phyloP scores from a whole-genome alignment of 1,140 invertebrate genomes.

The Drosophila arizonae region DNA sequence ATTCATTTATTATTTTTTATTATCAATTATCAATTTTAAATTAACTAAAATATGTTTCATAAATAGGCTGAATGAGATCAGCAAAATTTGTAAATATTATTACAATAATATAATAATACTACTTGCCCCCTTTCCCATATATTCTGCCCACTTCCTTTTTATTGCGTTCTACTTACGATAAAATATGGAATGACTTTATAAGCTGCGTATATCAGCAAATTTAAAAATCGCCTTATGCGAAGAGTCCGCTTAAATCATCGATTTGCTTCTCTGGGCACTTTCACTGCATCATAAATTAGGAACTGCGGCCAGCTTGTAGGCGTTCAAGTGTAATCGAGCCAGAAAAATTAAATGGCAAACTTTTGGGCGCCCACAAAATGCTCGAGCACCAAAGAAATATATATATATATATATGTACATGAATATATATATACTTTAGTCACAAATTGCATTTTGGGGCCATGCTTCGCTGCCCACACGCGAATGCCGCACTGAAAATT shows the following conservation, averaged over 20 bases:
- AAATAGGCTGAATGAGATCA: too few species aligned
- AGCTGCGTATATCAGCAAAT: background rate
- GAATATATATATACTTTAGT: slow-evolving; percentile 6
- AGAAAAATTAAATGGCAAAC: slow-evolving; percentile 48
- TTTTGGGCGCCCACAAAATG: slow-evolving; percentile 18
- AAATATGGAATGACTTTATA: background rate
- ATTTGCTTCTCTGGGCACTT: slow-evolving; percentile 27
- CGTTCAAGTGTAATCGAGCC: slow-evolving; percentile 48
- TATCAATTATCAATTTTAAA: too few species aligned
- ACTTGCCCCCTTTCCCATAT: too few species aligned
- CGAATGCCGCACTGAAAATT: background rate
- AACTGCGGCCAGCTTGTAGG: slow-evolving; percentile 44
- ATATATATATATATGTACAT: too few species aligned
- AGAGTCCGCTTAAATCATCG: slow-evolving; percentile 7
- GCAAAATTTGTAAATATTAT: too few species aligned
- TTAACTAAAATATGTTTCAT: too few species aligned
- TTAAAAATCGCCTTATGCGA: background rate
- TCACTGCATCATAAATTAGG: slow-evolving; percentile 41
- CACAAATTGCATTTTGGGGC: slow-evolving; percentile 47
- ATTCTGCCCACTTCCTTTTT: too few species aligned
- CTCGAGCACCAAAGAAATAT: background rate
- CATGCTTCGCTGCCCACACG: slow-evolving; percentile 36
- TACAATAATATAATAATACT: too few species aligned
- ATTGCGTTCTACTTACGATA: background rate
- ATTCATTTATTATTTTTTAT: too few species aligned